Conservation (phyloP, 2,113 vertebrate species). For the Pelusios castaneus region DNA sequence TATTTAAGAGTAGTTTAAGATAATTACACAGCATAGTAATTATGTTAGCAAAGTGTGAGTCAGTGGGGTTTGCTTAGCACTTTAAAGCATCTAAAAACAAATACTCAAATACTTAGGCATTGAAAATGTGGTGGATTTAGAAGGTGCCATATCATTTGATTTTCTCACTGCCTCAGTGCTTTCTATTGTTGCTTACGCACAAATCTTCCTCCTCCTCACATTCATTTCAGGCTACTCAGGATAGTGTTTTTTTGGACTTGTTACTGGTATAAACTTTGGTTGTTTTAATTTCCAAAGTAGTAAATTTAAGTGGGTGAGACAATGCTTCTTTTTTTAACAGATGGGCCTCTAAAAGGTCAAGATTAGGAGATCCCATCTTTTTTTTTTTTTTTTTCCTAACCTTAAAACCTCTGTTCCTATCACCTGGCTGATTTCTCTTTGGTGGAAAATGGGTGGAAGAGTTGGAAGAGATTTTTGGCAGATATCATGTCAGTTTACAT, state of each 20-base stretch:
- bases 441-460: constrained; percentile 78
- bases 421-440: constrained; percentile 64
- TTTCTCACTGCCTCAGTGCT: neutral
- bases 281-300: constrained; percentile 13
- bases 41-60: neutral
- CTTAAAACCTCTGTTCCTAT: constrained; percentile 35
- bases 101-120: neutral
- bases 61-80: neutral
- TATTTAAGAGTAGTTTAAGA: neutral
- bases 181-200: neutral
- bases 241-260: constrained; percentile 10
- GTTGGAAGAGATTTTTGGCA: constrained; percentile 74
- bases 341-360: neutral
- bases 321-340: constrained; percentile 4
- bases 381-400: too few relatives aligned
- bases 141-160: neutral
- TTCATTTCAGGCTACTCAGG: neutral
- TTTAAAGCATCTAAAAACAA: neutral
- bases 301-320: neutral
- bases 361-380: constrained; percentile 37
- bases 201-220: neutral
- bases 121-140: neutral
- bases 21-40: neutral
- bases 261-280: neutral
- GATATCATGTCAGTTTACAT: constrained; percentile 70